Evolutionary conservation across 1,140 invertebrate species (phyloP).

Genomic region (Cepaea nemoralis): DNA sequence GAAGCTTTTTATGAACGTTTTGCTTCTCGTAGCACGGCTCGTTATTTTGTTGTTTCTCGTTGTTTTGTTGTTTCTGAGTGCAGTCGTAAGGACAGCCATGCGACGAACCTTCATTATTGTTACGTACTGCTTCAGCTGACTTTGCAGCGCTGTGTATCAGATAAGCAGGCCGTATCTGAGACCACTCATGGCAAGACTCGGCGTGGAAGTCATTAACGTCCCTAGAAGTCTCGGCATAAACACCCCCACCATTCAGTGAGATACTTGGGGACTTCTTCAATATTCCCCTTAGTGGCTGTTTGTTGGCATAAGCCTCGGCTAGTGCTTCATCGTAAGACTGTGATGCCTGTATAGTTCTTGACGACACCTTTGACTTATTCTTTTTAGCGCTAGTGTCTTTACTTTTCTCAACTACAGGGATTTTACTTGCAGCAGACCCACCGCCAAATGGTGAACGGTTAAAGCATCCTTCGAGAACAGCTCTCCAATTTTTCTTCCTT

Average conservation of each 20-base stretch:
- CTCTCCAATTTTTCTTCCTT: constrained; percentile 29
- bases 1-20: background rate
- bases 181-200: background rate
- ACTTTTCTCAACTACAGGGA: background rate
- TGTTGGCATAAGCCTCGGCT: background rate
- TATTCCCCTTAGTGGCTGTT: constrained; percentile 15
- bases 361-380: background rate
- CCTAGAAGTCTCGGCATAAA: constrained; percentile 15
- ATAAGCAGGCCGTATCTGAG: constrained; percentile 4
- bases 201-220: background rate
- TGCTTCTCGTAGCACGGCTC: background rate
- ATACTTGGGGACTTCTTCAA: constrained; percentile 34
- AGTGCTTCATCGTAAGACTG: background rate
- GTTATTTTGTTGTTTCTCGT: too few species aligned
- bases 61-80: background rate
- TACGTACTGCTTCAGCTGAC: too few species aligned
- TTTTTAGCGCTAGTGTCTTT: too few species aligned
- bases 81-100: background rate
- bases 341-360: background rate
- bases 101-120: background rate
- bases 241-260: background rate
- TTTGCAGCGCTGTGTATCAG: background rate
- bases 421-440: background rate
- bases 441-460: background rate
- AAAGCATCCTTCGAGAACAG: constrained; percentile 37